phyloP scores from a whole-genome alignment of 2,888 invertebrate species.

The Tenthredo mesomela region DNA sequence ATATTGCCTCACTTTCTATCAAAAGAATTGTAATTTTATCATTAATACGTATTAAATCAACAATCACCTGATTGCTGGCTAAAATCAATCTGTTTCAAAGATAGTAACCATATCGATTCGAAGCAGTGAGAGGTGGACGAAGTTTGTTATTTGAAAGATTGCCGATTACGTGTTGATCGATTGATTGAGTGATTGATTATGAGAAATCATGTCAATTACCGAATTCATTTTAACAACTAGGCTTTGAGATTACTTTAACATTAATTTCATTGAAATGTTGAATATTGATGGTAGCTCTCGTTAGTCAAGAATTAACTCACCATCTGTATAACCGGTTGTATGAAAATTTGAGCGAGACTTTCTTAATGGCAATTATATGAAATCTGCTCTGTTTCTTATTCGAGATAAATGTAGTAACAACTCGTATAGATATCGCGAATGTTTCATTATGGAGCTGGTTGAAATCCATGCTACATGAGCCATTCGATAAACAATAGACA shows the following conservation, averaged over 20 bases:
- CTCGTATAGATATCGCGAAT: neutral
- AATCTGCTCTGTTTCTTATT: constrained; percentile 18
- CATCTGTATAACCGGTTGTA: constrained; percentile 4
- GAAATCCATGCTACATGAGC: neutral
- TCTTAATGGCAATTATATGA: constrained; percentile 13
- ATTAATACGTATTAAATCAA: neutral
- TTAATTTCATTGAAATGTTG: constrained; percentile 1
- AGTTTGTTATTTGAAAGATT: neutral
- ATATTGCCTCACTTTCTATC: neutral
- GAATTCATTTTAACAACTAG: neutral
- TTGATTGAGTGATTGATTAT: neutral
- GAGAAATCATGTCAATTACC: neutral
- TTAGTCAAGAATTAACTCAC: neutral
- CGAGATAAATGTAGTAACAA: constrained; percentile 6
- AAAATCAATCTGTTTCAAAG: neutral
- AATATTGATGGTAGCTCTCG: neutral
- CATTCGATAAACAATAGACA: neutral
- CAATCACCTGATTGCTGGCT: neutral
- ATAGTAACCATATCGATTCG: neutral
- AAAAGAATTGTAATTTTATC: neutral
- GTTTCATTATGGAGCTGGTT: neutral
- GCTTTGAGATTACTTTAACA: neutral
- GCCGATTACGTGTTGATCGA: neutral
- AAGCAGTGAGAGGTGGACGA: neutral
- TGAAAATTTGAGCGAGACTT: constrained; percentile 11